Evolutionary conservation across 92 coral and sea anemone species (phyloP).

Genomic region (Micromussa lordhowensis): DNA sequence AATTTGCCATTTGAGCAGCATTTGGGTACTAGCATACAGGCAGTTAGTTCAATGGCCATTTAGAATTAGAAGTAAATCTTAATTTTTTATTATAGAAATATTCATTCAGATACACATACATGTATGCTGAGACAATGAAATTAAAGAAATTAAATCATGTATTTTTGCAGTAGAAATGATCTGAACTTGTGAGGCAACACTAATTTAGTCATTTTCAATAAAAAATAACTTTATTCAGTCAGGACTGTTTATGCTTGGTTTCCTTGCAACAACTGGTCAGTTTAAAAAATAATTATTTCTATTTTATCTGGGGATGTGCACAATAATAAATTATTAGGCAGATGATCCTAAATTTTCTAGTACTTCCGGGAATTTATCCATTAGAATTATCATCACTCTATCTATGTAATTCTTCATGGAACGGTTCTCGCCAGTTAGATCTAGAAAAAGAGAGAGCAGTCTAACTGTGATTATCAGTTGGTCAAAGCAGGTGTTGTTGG

Average conservation of each 20-base stretch:
- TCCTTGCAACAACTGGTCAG: neutral
- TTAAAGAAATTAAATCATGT: no score
- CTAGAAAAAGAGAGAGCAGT: conserved; percentile 43
- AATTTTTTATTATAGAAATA: no score
- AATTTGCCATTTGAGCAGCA: neutral
- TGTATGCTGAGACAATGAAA: no score
- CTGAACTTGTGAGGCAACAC: neutral
- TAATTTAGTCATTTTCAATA: neutral
- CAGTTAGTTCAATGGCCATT: neutral
- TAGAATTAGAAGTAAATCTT: no score
- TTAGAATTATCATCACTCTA: conserved; percentile 74
- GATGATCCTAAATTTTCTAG: conserved; percentile 68
- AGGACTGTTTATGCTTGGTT: neutral
- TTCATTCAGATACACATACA: no score
- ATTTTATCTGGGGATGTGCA: neutral
- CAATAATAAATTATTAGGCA: neutral
- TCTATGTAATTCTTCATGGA: conserved; percentile 90
- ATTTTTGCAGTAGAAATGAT: no score
- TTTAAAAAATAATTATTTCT: neutral
- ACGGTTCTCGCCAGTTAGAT: conserved; percentile 83
- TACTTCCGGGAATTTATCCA: conserved; percentile 93
- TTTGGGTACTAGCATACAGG: neutral
- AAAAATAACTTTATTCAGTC: neutral
- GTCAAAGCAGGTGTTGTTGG: no score
- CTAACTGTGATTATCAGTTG: neutral